Conservation (phyloP, 2,797 vertebrate species). For the Urosaurus nigricauda region DNA sequence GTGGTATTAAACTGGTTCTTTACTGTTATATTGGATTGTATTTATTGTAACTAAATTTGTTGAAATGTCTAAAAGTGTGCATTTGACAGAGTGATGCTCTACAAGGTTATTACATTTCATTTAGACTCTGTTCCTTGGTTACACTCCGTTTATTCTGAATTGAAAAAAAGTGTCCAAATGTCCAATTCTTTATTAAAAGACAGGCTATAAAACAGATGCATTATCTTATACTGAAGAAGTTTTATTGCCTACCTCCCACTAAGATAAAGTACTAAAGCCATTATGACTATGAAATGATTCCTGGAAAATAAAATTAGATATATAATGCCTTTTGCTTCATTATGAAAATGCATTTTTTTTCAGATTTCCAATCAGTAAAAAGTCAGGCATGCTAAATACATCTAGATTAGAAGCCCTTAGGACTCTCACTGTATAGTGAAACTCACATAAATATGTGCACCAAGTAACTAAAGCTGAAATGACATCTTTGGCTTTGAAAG, state of each 20-base stretch:
- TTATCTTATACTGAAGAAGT: neutral
- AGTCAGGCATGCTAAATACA: neutral
- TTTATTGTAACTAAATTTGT: conserved; percentile 11
- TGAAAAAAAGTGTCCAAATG: conserved; percentile 26
- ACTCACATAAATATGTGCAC: conserved; percentile 35
- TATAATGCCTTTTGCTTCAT: neutral
- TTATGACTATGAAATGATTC: neutral
- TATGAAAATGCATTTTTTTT: conserved; percentile 26
- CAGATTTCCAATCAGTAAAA: neutral
- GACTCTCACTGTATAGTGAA: conserved; percentile 8
- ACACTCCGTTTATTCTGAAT: conserved; percentile 29
- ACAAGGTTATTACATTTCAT: neutral
- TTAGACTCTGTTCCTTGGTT: conserved; percentile 39
- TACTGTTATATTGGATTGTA: neutral
- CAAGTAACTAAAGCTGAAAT: conserved; percentile 51
- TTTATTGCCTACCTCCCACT: neutral
- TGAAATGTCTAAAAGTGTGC: neutral
- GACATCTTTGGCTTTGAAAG: conserved; percentile 51
- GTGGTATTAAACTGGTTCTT: neutral
- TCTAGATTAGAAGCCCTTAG: conserved; percentile 10
- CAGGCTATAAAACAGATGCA: neutral
- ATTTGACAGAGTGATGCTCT: neutral
- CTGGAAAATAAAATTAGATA: conserved; percentile 6
- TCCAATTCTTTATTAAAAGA: conserved; percentile 38
- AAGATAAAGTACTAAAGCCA: conserved; percentile 20